These are phyloP conservation scores for Threskiornis aethiopicus DNA, from an alignment of 2,797 vertebrate genomes.

Conservation along the genomic window DNA sequence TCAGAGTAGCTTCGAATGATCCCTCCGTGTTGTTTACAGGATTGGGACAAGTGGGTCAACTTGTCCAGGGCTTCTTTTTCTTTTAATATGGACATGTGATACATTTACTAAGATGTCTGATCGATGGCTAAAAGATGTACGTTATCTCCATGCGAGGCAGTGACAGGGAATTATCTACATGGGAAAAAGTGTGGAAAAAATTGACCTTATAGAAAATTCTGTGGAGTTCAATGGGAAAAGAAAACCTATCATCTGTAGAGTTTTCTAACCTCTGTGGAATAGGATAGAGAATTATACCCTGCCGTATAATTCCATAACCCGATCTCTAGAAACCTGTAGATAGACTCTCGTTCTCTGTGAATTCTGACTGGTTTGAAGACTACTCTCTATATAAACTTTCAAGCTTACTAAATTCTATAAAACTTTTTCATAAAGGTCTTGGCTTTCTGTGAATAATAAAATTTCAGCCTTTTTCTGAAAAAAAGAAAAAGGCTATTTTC, in stretches of 20 bases:
- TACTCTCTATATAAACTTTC: background rate
- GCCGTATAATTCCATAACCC: background rate
- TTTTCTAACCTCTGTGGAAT: background rate
- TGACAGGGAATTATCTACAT: background rate
- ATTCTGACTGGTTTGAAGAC: background rate
- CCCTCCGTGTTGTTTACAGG: constrained; percentile 3
- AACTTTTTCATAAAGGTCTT: background rate
- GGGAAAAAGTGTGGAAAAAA: background rate
- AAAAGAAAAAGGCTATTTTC: background rate
- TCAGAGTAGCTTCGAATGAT: constrained; percentile 16
- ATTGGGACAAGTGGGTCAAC: background rate
- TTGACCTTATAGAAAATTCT: background rate
- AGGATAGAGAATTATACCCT: background rate
- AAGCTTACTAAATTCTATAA: background rate
- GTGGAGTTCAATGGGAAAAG: background rate
- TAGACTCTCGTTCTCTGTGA: background rate
- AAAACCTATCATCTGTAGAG: background rate
- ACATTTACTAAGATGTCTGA: background rate
- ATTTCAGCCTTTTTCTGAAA: background rate
- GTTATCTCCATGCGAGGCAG: background rate
- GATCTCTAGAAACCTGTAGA: background rate
- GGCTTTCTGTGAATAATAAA: background rate
- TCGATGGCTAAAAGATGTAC: background rate
- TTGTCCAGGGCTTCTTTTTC: background rate
- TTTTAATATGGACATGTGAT: background rate